These are phyloP conservation scores for Argyresthia albistria DNA, from an alignment of 2,888 invertebrate species.

Conservation along the genomic window DNA sequence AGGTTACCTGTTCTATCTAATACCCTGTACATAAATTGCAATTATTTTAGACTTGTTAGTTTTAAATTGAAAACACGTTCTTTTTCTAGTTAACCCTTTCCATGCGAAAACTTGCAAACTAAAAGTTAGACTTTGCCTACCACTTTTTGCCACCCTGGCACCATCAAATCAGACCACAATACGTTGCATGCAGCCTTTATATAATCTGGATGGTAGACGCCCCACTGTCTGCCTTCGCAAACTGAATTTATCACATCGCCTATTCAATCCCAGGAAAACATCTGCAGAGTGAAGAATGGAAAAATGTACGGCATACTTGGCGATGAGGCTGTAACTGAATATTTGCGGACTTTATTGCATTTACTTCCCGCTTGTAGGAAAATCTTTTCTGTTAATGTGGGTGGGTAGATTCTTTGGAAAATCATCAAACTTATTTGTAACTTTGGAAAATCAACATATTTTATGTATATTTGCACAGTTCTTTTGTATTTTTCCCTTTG, in stretches of 20 bases:
- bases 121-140: background rate
- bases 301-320: constrained; percentile 22
- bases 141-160: no score
- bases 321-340: background rate
- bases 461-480: no score
- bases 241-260: constrained; percentile 68
- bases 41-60: no score
- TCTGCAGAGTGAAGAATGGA: constrained; percentile 45
- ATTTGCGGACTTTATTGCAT: background rate
- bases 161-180: constrained; percentile 3
- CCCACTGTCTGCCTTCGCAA: constrained; percentile 36
- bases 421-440: no score
- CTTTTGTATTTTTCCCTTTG: no score
- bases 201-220: constrained; percentile 17
- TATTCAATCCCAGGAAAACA: constrained; percentile 59
- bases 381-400: background rate
- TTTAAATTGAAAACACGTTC: no score
- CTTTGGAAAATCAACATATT: no score
- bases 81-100: background rate
- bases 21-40: no score
- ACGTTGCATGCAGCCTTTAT: background rate
- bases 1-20: no score
- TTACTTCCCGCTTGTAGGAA: background rate
- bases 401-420: no score
- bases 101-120: background rate